Base-by-base conservation (phyloP, 2,888 invertebrate species). In the Tipula unca region DNA sequence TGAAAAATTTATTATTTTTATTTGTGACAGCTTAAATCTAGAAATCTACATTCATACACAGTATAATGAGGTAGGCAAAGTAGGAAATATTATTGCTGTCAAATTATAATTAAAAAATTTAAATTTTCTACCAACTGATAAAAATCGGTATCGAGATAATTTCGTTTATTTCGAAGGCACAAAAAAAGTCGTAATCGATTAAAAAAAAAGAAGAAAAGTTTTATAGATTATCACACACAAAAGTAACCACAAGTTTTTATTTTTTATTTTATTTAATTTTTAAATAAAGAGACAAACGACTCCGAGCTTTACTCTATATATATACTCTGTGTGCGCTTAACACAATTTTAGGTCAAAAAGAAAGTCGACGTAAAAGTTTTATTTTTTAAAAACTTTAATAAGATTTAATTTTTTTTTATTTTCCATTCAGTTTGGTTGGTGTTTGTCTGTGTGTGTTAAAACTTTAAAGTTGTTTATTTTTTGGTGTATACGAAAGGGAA, bases 271-370 rank as follows among this genome's bases (percentile, higher is more conserved):
- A 13, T 39, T 39, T 13, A 39, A 39, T 39, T 39, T 39, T 39
- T 39, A 39, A 39, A 54, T 17, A 54, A 54, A 54, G 13, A 54
- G 48, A 54, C 48, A 54, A 54, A 54, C 48, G 48, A 17, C 48
- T 17, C 20, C 48, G 10, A 69, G 69, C 69, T 69, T 69, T 69
- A 69, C 13, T 39, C 36, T 14, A 6, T 39, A 39, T 2, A n/a
- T n/a, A n/a, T n/a, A n/a, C n/a, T n/a, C n/a, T n/a, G n/a, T n/a
- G n/a, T n/a, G n/a, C 10, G 39, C 39, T 39, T 39, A 48, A 48
- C 13, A 54, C 69, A 69, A 69, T 69, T 69, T 69, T 69, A 69
- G 69, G 69, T 69, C 69, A 69, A 69, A 69, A 69, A 69, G 69
- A 69, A 69, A 69, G 69, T 69, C 3, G 10, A 25, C 25, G 69